Evolutionary conservation across 2,113 vertebrate genomes (phyloP).

Genomic region (Cottus gobio): DNA sequence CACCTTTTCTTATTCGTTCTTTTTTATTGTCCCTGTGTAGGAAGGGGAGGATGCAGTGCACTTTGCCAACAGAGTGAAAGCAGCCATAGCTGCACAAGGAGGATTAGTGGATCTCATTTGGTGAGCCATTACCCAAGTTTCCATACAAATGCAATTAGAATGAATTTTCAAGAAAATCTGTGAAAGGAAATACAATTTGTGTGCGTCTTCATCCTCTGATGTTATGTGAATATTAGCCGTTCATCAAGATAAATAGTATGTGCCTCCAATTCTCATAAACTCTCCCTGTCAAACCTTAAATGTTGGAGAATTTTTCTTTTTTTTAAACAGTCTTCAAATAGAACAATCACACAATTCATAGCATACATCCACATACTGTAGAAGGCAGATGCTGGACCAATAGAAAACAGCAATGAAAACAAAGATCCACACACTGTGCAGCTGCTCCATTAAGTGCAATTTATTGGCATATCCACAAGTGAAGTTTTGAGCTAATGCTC

Average conservation of each 20-base stretch:
- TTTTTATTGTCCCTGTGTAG: conserved; percentile 62
- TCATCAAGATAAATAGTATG: background rate
- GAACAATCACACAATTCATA: background rate
- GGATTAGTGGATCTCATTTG: conserved; percentile 93
- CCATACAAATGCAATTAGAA: background rate
- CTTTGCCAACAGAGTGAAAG: conserved; percentile 94
- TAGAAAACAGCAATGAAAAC: background rate
- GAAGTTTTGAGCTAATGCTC: background rate
- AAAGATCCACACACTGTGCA: background rate
- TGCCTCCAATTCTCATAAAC: background rate
- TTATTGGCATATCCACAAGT: background rate
- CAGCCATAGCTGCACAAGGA: conserved; percentile 90
- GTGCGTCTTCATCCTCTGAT: background rate
- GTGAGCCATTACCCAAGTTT: conserved; percentile 77
- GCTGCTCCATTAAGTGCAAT: background rate
- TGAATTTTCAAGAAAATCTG: background rate
- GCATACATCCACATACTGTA: background rate
- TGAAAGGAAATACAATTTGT: background rate
- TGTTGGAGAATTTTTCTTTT: no score
- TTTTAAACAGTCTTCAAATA: background rate
- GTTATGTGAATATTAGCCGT: background rate
- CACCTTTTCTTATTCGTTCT: background rate
- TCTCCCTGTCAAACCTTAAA: background rate
- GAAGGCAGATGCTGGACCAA: background rate
- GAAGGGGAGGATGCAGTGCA: conserved; percentile 92